Conservation (phyloP, 37 sponge, comb jelly and placozoan genomes). For the Tethya wilhelma region DNA sequence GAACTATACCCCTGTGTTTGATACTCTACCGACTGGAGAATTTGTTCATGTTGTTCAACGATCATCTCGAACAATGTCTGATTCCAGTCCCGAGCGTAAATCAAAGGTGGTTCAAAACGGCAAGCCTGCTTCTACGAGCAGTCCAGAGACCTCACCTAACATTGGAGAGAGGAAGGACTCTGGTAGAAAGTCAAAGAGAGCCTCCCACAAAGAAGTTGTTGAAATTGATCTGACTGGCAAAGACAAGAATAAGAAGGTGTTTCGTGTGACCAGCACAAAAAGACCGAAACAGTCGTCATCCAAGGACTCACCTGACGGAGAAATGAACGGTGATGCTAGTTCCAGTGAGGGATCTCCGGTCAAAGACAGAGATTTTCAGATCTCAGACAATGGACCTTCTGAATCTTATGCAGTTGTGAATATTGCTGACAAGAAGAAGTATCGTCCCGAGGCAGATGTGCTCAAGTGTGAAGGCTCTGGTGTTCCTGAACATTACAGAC, state of each 20-base stretch:
- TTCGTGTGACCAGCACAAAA: neutral
- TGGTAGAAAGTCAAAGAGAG: neutral
- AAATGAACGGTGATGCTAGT: neutral
- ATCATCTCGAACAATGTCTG: neutral
- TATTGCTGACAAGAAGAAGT: constrained; percentile 33
- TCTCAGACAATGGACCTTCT: no score
- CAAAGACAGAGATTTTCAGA: no score
- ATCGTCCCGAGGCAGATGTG: constrained; percentile 21
- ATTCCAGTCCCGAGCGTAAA: neutral
- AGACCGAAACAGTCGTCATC: neutral
- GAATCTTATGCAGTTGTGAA: constrained; percentile 30
- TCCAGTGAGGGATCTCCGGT: neutral
- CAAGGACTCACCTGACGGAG: neutral
- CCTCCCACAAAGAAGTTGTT: constrained; percentile 32
- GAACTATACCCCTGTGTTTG: constrained; percentile 50
- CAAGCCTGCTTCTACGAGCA: neutral
- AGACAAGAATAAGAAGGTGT: neutral
- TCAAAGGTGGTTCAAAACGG: neutral
- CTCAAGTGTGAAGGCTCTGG: constrained; percentile 47
- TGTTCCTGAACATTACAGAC: constrained; percentile 24
- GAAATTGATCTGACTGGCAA: constrained; percentile 16
- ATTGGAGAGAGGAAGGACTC: neutral
- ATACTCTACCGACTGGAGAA: constrained; percentile 7
- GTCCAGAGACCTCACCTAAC: neutral
- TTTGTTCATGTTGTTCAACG: constrained; percentile 11